phyloP scores from a whole-genome alignment of 2,113 vertebrate genomes.

The Otis tarda region DNA sequence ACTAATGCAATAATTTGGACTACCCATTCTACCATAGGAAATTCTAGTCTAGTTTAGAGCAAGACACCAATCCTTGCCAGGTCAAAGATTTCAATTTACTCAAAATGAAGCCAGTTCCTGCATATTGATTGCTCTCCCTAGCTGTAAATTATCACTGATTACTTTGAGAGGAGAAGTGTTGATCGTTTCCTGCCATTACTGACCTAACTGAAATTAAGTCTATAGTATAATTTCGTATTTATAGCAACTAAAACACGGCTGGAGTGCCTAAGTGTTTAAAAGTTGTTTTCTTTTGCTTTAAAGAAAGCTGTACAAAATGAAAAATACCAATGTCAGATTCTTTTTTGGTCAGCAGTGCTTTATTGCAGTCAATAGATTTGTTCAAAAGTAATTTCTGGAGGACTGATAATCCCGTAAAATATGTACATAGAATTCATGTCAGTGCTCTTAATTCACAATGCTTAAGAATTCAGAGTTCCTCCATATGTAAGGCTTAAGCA shows the following conservation, averaged over 20 bases:
- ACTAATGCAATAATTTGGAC: neutral
- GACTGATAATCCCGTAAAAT: neutral
- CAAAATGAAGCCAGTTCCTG: constrained; percentile 30
- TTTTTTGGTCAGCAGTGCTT: neutral
- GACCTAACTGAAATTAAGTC: constrained; percentile 16
- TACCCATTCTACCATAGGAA: neutral
- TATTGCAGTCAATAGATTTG: neutral
- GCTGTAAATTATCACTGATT: constrained; percentile 55
- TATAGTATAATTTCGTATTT: neutral
- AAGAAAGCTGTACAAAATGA: neutral
- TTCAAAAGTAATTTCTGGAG: neutral
- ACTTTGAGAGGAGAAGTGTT: constrained; percentile 38
- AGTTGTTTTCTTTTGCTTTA: neutral
- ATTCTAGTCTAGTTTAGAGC: neutral
- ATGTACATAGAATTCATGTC: neutral
- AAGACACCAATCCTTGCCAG: neutral
- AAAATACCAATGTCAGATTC: neutral
- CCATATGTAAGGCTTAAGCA: neutral
- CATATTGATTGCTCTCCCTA: constrained; percentile 43
- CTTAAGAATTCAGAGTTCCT: neutral
- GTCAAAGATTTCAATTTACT: constrained; percentile 41
- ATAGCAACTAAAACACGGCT: neutral
- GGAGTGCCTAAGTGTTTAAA: neutral
- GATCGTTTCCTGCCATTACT: constrained; percentile 24
- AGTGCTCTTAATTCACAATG: neutral